phyloP scores from a whole-genome alignment of 2,113 vertebrate species.

The Synchiropus splendidus region DNA sequence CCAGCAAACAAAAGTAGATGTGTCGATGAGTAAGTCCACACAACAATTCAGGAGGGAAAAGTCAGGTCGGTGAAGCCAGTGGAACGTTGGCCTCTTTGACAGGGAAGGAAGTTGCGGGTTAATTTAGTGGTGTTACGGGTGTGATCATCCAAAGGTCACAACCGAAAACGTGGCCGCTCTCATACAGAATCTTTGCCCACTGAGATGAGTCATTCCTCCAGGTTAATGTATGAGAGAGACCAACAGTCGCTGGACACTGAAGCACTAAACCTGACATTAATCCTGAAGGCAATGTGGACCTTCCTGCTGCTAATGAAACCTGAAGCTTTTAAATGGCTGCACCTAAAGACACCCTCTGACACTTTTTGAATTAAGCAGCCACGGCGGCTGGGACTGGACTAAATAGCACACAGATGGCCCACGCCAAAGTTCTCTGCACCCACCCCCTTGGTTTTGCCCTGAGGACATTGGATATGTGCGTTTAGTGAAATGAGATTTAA shows the following conservation, averaged over 20 bases:
- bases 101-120: too few species aligned
- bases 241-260: slow-evolving; percentile 43
- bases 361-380: slow-evolving; percentile 68
- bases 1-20: too few species aligned
- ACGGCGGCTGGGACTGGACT: slow-evolving; percentile 56
- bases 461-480: slow-evolving; percentile 25
- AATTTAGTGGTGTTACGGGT: too few species aligned
- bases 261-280: slow-evolving; percentile 66
- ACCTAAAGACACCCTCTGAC: slow-evolving; percentile 68
- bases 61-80: too few species aligned
- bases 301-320: slow-evolving; percentile 72
- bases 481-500: too few species aligned
- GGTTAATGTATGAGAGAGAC: neutral
- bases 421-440: slow-evolving; percentile 45
- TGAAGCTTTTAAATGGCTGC: slow-evolving; percentile 64
- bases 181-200: too few species aligned
- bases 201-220: too few species aligned
- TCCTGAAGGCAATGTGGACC: slow-evolving; percentile 68
- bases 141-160: too few species aligned
- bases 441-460: slow-evolving; percentile 42
- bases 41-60: too few species aligned
- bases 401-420: slow-evolving; percentile 73
- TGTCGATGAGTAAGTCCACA: too few species aligned
- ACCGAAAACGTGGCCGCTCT: too few species aligned
- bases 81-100: too few species aligned